These are phyloP conservation scores for Avahi laniger DNA, from an alignment of 2,797 vertebrate species.

Conservation along the genomic window DNA sequence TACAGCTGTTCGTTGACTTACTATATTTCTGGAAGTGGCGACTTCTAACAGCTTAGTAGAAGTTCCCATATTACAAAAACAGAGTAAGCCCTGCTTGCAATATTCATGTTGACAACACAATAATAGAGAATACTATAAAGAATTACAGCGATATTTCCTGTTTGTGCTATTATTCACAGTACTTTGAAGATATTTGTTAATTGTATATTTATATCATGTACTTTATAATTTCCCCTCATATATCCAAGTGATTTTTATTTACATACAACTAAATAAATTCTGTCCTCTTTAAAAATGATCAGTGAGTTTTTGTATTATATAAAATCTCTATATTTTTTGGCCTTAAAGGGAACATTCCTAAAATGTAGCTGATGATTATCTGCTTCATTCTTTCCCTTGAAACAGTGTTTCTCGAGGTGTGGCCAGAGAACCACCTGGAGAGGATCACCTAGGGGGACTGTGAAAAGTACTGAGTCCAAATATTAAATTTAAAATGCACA, in stretches of 20 bases:
- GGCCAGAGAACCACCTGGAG: neutral
- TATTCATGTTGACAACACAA: neutral
- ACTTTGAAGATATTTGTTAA: slow-evolving; percentile 14
- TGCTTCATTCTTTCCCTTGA: neutral
- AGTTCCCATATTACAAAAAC: slow-evolving; percentile 31
- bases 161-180: neutral
- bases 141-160: neutral
- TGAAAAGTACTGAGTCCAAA: neutral
- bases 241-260: slow-evolving; percentile 70
- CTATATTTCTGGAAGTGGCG: neutral
- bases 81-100: neutral
- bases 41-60: slow-evolving; percentile 33
- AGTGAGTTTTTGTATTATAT: slow-evolving; percentile 68
- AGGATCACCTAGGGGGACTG: neutral
- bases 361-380: neutral
- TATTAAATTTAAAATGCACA: neutral
- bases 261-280: slow-evolving; percentile 69
- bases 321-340: neutral
- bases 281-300: slow-evolving; percentile 63
- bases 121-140: neutral
- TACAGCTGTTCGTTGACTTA: neutral
- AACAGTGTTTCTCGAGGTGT: neutral
- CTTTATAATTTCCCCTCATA: slow-evolving; percentile 41
- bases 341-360: neutral
- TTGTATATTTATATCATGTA: slow-evolving; percentile 17